These are phyloP conservation scores for Helicoverpa assulta DNA, from an alignment of 2,888 invertebrate species.

Conservation along the genomic window DNA sequence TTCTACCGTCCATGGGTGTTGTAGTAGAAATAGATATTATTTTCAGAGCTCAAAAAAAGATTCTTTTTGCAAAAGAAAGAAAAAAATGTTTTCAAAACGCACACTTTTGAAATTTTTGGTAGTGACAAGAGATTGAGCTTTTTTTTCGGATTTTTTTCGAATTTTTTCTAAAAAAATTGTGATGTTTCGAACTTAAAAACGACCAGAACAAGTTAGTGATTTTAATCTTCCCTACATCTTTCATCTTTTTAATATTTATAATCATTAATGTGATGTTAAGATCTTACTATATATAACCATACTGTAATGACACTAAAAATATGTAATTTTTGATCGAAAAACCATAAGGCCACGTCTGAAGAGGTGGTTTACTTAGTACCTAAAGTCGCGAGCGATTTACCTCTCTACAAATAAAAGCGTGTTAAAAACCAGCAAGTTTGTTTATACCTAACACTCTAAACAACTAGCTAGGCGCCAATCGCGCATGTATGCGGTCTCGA, in stretches of 20 bases:
- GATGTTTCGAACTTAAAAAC: slow-evolving; percentile 65
- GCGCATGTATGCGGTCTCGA: too few relatives aligned
- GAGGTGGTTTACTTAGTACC: too few relatives aligned
- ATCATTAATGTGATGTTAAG: slow-evolving; percentile 63
- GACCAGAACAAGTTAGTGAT: slow-evolving; percentile 66
- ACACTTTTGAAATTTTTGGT: slow-evolving; percentile 56
- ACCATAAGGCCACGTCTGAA: background rate
- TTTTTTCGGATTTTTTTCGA: slow-evolving; percentile 25
- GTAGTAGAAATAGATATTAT: slow-evolving; percentile 76
- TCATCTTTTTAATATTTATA: slow-evolving; percentile 63
- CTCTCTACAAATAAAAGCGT: too few relatives aligned
- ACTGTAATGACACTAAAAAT: slow-evolving; percentile 47
- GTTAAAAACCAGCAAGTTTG: too few relatives aligned
- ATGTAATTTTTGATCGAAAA: slow-evolving; percentile 43
- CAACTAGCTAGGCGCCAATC: too few relatives aligned
- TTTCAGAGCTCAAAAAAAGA: slow-evolving; percentile 58
- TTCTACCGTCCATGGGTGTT: slow-evolving; percentile 89
- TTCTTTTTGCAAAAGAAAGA: slow-evolving; percentile 23
- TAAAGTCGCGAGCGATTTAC: too few relatives aligned
- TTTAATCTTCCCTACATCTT: slow-evolving; percentile 63
- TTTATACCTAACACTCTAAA: too few relatives aligned
- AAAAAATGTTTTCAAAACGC: slow-evolving; percentile 50
- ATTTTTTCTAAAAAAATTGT: slow-evolving; percentile 53
- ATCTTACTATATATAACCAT: slow-evolving; percentile 56
- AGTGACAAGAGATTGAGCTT: slow-evolving; percentile 59